Conservation (phyloP, 1,140 invertebrate genomes). For the Zaprionus lachaisei region DNA sequence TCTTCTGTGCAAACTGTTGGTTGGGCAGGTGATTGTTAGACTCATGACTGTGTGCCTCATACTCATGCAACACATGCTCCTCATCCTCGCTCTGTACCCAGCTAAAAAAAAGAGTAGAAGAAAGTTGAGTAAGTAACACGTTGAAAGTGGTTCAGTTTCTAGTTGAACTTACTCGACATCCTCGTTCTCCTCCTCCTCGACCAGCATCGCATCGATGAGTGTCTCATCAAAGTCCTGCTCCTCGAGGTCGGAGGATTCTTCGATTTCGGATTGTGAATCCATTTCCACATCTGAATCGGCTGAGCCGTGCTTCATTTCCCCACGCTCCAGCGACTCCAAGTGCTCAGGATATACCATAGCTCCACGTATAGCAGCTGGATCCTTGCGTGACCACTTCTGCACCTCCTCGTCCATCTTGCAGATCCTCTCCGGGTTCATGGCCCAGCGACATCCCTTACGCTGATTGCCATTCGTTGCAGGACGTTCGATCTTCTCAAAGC, state of each 20-base stretch:
- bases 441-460: constrained; percentile 96
- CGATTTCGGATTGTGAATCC: constrained; percentile 86
- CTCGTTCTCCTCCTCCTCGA: constrained; percentile 73
- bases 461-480: constrained; percentile 92
- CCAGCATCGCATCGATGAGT: constrained; percentile 77
- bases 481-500: constrained; percentile 99
- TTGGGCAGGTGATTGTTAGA: constrained; percentile 51
- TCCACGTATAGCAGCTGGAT: constrained; percentile 92
- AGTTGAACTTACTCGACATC: constrained; percentile 71
- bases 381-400: constrained; percentile 97
- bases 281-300: constrained; percentile 85
- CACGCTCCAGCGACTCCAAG: constrained; percentile 91
- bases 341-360: constrained; percentile 96
- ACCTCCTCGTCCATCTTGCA: constrained; percentile 99
- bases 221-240: constrained; percentile 85
- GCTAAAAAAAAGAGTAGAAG: neutral
- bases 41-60: constrained; percentile 38
- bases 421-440: constrained; percentile 97
- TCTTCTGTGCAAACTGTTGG: constrained; percentile 52
- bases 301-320: constrained; percentile 92
- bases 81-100: constrained; percentile 55
- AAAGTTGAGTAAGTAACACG: neutral
- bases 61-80: constrained; percentile 57
- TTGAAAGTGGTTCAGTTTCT: neutral
- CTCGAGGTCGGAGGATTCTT: constrained; percentile 85